Evolutionary conservation across 2,888 invertebrate genomes (phyloP).

Genomic region (Tiphia femorata): DNA sequence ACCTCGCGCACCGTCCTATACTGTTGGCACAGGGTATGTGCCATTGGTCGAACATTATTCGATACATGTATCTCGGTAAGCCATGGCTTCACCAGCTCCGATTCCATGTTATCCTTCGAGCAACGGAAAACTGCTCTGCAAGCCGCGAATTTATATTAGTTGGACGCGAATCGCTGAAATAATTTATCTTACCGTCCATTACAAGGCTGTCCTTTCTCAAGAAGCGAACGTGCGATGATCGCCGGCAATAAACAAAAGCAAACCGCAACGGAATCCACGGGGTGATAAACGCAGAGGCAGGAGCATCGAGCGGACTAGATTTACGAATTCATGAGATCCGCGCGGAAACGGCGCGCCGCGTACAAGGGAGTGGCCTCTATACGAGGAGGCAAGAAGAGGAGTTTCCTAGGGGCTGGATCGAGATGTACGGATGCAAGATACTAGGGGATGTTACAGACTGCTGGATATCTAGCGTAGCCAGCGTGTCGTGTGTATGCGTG

Average conservation of each 20-base stretch:
- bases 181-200: too few relatives aligned
- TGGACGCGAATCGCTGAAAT: too few relatives aligned
- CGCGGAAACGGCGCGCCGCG: conserved; percentile 1
- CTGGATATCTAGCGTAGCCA: too few relatives aligned
- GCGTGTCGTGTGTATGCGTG: too few relatives aligned
- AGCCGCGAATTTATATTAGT: too few relatives aligned
- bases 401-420: background rate
- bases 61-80: conserved; percentile 13
- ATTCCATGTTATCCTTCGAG: too few relatives aligned
- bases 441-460: background rate
- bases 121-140: too few relatives aligned
- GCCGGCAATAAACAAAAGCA: background rate
- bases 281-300: background rate
- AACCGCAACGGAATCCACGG: background rate
- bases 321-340: conserved; percentile 1
- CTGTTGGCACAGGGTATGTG: conserved; percentile 28
- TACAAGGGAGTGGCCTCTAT: background rate
- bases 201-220: too few relatives aligned
- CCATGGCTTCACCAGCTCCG: too few relatives aligned
- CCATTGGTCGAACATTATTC: conserved; percentile 46
- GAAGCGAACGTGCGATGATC: conserved; percentile 45
- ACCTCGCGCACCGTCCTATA: conserved; percentile 6
- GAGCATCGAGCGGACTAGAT: too few relatives aligned
- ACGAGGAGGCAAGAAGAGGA: background rate
- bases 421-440: background rate